Evolutionary conservation across 2,888 invertebrate genomes (phyloP).

Genomic region (Diogma glabrata): DNA sequence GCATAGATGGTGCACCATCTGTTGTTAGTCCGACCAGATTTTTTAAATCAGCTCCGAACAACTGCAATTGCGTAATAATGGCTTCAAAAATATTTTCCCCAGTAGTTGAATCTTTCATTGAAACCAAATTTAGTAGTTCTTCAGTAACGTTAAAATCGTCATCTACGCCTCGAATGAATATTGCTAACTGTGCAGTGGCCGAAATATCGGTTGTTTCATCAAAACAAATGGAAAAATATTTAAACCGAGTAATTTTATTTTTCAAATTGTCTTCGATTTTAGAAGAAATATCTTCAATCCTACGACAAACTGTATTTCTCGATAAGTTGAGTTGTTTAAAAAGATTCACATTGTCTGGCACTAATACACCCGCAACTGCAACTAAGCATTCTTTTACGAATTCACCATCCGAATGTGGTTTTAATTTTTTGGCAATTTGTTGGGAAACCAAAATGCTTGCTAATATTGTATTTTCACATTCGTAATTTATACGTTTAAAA

Average conservation of each 20-base stretch:
- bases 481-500: background rate
- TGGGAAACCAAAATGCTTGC: too few species aligned
- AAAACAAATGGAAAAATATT: slow-evolving; percentile 1
- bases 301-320: background rate
- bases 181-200: background rate
- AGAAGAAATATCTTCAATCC: background rate
- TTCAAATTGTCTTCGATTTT: background rate
- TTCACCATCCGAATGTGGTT: background rate
- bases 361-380: background rate
- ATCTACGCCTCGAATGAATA: slow-evolving; percentile 4
- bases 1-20: background rate
- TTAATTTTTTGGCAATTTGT: background rate
- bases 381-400: background rate
- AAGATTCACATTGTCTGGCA: background rate
- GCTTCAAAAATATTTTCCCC: background rate
- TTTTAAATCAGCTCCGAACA: background rate
- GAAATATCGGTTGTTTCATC: background rate
- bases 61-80: background rate
- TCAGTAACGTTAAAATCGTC: background rate
- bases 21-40: background rate
- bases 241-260: background rate
- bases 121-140: slow-evolving; percentile 2
- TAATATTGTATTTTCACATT: background rate
- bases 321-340: slow-evolving; percentile 1
- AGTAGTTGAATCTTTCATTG: background rate